phyloP scores from a whole-genome alignment of 2,888 invertebrate genomes.

The Agrotis ipsilon region DNA sequence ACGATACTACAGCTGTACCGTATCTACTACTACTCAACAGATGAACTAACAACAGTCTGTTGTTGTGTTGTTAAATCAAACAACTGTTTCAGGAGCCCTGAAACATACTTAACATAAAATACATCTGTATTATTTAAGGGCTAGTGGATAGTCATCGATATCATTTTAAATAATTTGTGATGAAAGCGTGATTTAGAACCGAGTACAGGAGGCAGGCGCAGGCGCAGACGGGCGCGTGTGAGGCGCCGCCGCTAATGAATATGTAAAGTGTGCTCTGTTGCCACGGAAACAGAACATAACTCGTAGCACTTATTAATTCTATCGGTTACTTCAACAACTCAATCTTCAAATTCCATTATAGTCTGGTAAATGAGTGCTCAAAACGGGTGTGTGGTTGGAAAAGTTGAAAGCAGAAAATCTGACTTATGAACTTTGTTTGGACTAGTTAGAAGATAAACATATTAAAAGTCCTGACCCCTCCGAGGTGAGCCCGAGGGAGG shows the following conservation, averaged over 20 bases:
- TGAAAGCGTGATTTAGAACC: not conserved
- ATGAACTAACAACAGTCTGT: not conserved
- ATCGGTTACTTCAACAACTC: conserved; percentile 10
- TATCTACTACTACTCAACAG: conserved; percentile 2
- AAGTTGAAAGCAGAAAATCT: too few species aligned
- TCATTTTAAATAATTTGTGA: not conserved
- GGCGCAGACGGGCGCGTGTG: not conserved
- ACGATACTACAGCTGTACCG: conserved; percentile 31
- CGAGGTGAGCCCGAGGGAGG: too few species aligned
- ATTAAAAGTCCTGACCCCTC: too few species aligned
- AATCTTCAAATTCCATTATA: not conserved
- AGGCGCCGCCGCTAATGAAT: conserved; percentile 50
- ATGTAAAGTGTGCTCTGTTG: conserved; percentile 51
- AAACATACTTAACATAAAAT: not conserved
- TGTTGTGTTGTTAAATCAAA: not conserved
- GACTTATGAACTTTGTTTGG: too few species aligned
- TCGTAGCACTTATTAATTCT: conserved; percentile 36
- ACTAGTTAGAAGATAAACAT: too few species aligned
- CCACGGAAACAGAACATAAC: conserved; percentile 52
- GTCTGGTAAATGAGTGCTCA: too few species aligned
- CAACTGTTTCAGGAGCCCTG: not conserved
- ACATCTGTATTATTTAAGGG: not conserved
- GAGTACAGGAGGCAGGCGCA: too few species aligned
- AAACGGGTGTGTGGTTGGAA: too few species aligned
- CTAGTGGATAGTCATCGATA: not conserved